A percentile compares a stretch with the other conserved stretches of the same genome.
Conservation (phyloP, 2,113 vertebrate genomes). For the Merops nubicus region DNA sequence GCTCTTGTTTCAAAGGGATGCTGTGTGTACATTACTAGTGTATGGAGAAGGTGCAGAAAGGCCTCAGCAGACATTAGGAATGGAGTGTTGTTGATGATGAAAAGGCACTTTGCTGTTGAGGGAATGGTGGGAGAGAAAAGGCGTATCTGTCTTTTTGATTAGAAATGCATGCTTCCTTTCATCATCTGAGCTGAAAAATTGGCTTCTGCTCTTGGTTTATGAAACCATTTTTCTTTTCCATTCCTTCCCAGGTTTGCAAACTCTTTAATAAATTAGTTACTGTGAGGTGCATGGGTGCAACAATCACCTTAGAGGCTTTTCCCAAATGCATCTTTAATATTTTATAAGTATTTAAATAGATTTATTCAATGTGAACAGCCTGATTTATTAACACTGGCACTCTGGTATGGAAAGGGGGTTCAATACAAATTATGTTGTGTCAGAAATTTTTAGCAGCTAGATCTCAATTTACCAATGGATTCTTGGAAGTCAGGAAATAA, state of each 20-base stretch:
- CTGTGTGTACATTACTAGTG: slow-evolving; percentile 80
- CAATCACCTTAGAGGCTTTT: slow-evolving; percentile 84
- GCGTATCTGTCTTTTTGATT: slow-evolving; percentile 87
- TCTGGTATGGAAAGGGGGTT: slow-evolving; percentile 68
- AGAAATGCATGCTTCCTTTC: slow-evolving; percentile 87
- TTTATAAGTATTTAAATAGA: slow-evolving; percentile 88
- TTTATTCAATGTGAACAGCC: slow-evolving; percentile 80
- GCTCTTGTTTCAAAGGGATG: slow-evolving; percentile 83
- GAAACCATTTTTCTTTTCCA: slow-evolving; percentile 85
- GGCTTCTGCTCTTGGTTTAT: slow-evolving; percentile 84
- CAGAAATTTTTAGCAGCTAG: slow-evolving; percentile 71
- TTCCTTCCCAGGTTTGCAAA: slow-evolving; percentile 85
- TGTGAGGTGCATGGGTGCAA: slow-evolving; percentile 82
- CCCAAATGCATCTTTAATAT: slow-evolving; percentile 85
- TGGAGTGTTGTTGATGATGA: slow-evolving; percentile 86
- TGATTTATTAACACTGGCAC: slow-evolving; percentile 80
- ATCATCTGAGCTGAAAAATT: slow-evolving; percentile 85
- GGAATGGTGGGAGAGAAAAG: slow-evolving; percentile 81
- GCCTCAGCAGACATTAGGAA: slow-evolving; percentile 81
- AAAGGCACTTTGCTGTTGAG: slow-evolving; percentile 84
- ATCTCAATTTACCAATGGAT: slow-evolving; percentile 67
- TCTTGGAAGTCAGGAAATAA: slow-evolving; percentile 63
- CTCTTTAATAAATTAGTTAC: slow-evolving; percentile 87
- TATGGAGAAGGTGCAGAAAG: slow-evolving; percentile 81
- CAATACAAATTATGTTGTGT: slow-evolving; percentile 75